phyloP scores from a whole-genome alignment of 1,140 invertebrate species.

The Acromyrmex echinatior region DNA sequence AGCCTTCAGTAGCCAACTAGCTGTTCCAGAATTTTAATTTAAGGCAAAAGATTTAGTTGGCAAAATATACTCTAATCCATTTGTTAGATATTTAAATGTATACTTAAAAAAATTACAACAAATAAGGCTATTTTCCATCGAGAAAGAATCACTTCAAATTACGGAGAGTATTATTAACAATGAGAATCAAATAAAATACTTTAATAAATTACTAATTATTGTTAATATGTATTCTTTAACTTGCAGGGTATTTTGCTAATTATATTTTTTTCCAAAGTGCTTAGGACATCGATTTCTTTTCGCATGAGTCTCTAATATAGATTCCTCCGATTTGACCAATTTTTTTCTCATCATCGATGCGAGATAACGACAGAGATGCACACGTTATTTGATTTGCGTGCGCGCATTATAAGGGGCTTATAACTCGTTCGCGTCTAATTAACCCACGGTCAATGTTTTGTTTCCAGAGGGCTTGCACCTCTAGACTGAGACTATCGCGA shows the following conservation, averaged over 20 bases:
- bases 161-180: not conserved
- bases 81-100: not conserved
- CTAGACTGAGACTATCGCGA: conserved; percentile 6
- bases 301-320: no score
- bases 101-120: conserved; percentile 6
- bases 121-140: not conserved
- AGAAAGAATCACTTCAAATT: not conserved
- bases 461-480: not conserved
- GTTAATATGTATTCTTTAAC: not conserved
- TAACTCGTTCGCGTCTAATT: conserved; percentile 57
- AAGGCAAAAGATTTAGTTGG: not conserved
- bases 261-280: not conserved
- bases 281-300: not conserved
- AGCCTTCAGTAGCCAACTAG: not conserved
- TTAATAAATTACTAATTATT: not conserved
- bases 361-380: not conserved
- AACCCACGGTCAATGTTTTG: conserved; percentile 37
- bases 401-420: conserved; percentile 6
- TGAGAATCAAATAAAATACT: not conserved
- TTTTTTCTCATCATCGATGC: conserved; percentile 30
- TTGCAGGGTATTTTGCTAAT: not conserved
- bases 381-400: conserved; percentile 32
- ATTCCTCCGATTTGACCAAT: not conserved
- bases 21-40: conserved; percentile 23
- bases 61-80: not conserved